Conservation (phyloP, 1,140 invertebrate species). For the Spodoptera frugiperda region DNA sequence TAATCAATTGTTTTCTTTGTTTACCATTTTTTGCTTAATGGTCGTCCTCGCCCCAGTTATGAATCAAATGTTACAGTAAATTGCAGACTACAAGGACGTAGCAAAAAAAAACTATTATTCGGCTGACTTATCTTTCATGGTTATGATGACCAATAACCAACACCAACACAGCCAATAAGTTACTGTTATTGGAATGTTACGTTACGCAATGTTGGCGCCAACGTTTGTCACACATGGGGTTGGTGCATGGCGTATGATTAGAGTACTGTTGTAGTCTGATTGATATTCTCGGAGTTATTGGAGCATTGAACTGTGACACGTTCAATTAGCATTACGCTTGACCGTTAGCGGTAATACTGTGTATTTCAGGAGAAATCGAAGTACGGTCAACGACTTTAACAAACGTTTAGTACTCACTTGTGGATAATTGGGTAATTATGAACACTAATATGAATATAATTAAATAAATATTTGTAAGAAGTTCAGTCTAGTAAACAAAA, state of each 20-base stretch:
- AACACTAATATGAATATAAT: no score
- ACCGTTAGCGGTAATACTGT: constrained; percentile 53
- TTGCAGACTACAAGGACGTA: constrained; percentile 1
- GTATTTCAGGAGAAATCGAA: constrained; percentile 59
- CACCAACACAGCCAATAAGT: neutral
- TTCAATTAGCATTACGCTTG: constrained; percentile 59
- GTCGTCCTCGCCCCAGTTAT: constrained; percentile 22
- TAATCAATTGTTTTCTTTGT: neutral
- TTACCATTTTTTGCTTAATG: neutral
- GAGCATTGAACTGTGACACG: constrained; percentile 77
- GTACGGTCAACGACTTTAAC: constrained; percentile 20
- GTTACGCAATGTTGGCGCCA: constrained; percentile 23
- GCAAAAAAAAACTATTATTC: neutral
- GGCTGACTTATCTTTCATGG: neutral
- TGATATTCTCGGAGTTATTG: constrained; percentile 68
- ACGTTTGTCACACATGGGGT: constrained; percentile 5
- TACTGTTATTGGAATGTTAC: neutral
- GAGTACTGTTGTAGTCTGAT: constrained; percentile 50
- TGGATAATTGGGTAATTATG: neutral
- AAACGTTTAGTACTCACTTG: constrained; percentile 9
- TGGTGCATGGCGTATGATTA: constrained; percentile 22
- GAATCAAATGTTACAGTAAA: neutral
- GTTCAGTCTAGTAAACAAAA: no score
- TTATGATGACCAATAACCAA: constrained; percentile 5
- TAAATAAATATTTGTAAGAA: no score